Conservation (phyloP, 2,888 invertebrate genomes). For the Crossocerus cetratus region DNA sequence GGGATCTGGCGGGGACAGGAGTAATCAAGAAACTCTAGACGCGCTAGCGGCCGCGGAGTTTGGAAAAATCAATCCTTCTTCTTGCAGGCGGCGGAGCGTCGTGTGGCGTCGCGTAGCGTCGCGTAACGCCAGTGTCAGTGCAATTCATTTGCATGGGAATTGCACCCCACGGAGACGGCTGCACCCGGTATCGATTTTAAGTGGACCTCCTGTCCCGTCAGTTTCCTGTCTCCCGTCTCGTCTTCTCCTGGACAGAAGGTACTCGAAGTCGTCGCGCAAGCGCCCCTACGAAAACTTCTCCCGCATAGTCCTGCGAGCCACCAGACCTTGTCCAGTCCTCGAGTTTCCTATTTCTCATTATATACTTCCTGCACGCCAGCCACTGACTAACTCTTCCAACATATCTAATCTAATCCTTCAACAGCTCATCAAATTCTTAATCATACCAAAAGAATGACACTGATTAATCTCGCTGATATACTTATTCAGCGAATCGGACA, state of each 20-base stretch:
- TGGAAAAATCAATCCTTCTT: slow-evolving; percentile 61
- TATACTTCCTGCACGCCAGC: too few species aligned
- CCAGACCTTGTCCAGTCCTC: too few species aligned
- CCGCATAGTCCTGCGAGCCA: too few species aligned
- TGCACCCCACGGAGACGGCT: slow-evolving; percentile 71
- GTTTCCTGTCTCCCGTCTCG: slow-evolving; percentile 72
- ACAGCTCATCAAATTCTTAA: too few species aligned
- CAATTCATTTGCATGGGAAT: slow-evolving; percentile 76
- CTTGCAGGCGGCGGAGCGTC: not conserved
- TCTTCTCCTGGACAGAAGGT: slow-evolving; percentile 73
- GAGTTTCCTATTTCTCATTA: too few species aligned
- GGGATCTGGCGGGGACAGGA: too few species aligned
- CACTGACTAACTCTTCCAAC: too few species aligned
- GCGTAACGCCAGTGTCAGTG: slow-evolving; percentile 55
- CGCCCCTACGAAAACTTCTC: slow-evolving; percentile 60
- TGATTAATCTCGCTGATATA: too few species aligned
- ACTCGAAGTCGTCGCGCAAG: slow-evolving; percentile 71
- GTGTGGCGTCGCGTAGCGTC: not conserved
- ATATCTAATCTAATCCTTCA: too few species aligned
- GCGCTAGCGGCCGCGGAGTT: slow-evolving; percentile 43
- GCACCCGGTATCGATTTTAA: slow-evolving; percentile 75
- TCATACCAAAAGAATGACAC: too few species aligned
- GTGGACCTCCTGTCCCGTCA: slow-evolving; percentile 75
- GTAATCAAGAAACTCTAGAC: too few species aligned
- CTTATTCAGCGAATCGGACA: too few species aligned